Evolutionary conservation across 1,140 invertebrate species (phyloP), one percentile per base, ranked within the genome.

Genomic region (Ceratina calcarata): DNA sequence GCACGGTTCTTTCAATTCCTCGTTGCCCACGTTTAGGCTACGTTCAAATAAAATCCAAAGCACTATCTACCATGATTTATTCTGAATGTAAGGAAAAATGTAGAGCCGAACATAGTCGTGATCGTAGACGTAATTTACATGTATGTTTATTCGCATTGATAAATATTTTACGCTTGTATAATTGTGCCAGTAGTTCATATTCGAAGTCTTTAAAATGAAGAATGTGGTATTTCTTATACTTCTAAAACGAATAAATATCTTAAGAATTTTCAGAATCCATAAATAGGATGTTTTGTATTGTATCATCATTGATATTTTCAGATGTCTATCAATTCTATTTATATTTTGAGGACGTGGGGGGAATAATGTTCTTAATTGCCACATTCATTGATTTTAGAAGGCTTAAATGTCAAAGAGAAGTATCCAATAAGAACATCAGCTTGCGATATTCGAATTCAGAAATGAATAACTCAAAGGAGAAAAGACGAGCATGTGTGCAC

Each of bases 21-120:
- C 75, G 60, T 82, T 79, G 37, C 32, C 15, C 32, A 51, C 57
- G 20, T 15, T 72, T 74, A 78, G 16, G 55, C 77, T 53, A 45
- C 58, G 57, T 83, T 76, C 78, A 71, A 66, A 76, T 75, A 16
- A 18, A 61, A 70, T 32, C 0, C 10, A 27, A 51, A 18, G 1
- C 24, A 10, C 24, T 55, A 45, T 51, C 24, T 45, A 45, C 10
- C n/a, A 8, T 20, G 45, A 64, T 27, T 74, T 37, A 57, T 58
- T 75, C 58, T 18, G 53, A 53, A 74, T 64, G 62, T 20, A 61
- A 18, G 16, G 15, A 64, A 64, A 74, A 57, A 53, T 32, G 8
- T 13, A n/a, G 3, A 32, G 10, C 45, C 20, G 32, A 27, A 16
- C 22, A 49, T 27, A 68, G 20, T 6, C 7, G 24, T 15, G 37